Evolutionary conservation across 2,888 invertebrate genomes (phyloP).

Genomic region (Drosophila longiperda): DNA sequence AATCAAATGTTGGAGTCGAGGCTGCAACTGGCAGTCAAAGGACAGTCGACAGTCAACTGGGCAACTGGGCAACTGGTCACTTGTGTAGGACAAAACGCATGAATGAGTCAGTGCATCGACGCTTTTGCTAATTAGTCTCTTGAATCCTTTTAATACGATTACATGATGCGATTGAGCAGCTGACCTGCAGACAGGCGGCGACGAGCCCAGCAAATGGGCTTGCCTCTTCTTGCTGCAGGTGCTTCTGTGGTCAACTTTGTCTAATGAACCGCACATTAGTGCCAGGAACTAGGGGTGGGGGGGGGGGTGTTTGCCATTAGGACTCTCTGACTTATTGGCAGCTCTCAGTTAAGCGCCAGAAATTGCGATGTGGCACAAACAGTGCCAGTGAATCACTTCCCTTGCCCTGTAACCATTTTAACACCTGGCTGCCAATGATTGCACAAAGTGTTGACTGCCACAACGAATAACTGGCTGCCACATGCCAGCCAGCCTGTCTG

Average conservation of each 20-base stretch:
- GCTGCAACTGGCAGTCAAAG: constrained; percentile 8
- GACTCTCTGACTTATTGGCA: constrained; percentile 71
- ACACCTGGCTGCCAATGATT: constrained; percentile 21
- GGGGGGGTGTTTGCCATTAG: constrained; percentile 3
- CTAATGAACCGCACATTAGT: constrained; percentile 82
- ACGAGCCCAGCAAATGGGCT: constrained; percentile 1
- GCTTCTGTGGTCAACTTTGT: constrained; percentile 66
- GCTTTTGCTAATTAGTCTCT: constrained; percentile 76
- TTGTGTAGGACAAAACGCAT: constrained; percentile 28
- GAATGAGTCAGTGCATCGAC: constrained; percentile 36
- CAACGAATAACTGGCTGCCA: constrained; percentile 2
- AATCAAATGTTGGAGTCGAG: constrained; percentile 63
- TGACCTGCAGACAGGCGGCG: constrained; percentile 34
- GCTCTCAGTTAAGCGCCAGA: constrained; percentile 54
- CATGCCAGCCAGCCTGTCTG: background rate
- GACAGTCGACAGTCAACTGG: constrained; percentile 12
- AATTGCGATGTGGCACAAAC: constrained; percentile 33
- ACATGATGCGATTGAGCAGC: constrained; percentile 47
- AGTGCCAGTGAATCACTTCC: constrained; percentile 9
- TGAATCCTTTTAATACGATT: constrained; percentile 79
- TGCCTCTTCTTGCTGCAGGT: background rate
- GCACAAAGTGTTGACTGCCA: constrained; percentile 30
- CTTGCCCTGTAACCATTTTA: background rate
- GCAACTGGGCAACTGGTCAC: constrained; percentile 14
- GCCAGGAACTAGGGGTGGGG: constrained; percentile 23